Percentiles rank a stretch among this genome's conserved stretches.
Conservation (phyloP, 2,113 vertebrate species). For the Calidris pygmaea region DNA sequence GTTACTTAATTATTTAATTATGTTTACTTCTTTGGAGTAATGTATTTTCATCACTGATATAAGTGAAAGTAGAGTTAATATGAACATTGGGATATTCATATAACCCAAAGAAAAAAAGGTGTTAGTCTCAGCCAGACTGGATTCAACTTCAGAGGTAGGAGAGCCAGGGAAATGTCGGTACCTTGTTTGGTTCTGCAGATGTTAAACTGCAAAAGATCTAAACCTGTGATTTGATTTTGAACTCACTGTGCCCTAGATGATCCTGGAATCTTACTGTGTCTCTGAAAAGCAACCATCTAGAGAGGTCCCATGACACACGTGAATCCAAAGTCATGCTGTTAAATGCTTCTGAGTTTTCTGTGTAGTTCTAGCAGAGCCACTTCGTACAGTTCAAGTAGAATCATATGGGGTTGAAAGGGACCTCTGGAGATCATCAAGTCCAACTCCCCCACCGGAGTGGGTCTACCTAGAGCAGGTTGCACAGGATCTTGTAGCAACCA, state of each 20-base stretch:
- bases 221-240: not conserved
- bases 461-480: too few relatives aligned
- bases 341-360: not conserved
- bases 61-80: not conserved
- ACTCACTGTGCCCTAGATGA: not conserved
- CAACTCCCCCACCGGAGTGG: too few relatives aligned
- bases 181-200: not conserved
- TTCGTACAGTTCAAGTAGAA: too few relatives aligned
- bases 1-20: not conserved
- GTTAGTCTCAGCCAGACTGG: not conserved
- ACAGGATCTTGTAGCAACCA: too few relatives aligned
- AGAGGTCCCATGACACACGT: too few relatives aligned
- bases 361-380: not conserved
- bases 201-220: not conserved
- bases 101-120: not conserved
- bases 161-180: not conserved
- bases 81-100: not conserved
- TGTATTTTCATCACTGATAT: not conserved
- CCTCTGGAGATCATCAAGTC: too few relatives aligned
- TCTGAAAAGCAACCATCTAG: not conserved
- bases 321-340: fast-evolving
- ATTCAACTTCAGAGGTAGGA: not conserved
- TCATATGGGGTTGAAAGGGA: too few relatives aligned
- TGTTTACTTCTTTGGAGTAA: not conserved
- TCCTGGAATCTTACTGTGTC: not conserved